Base-by-base conservation (phyloP, 64 coral and sea anemone genomes). In the Acropora tenuis region DNA sequence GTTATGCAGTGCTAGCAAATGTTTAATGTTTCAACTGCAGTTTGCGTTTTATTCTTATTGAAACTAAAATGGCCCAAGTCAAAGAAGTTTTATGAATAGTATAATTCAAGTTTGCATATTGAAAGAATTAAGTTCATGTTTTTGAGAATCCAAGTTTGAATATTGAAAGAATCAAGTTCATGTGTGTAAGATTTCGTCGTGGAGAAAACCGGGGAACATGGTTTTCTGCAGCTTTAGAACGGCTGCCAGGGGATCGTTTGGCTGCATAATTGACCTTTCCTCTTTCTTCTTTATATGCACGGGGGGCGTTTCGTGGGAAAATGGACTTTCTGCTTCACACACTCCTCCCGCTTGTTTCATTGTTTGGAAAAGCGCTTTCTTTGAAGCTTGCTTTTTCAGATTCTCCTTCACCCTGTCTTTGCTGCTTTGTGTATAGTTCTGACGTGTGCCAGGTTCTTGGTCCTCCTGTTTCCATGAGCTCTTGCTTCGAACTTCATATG, bases 301-400 rank as follows among this genome's bases (percentile, higher is more conserved):
- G 18, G 76, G 46, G 47, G 3, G 43, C 76, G 50, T 78, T 78
- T 15, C 76, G 50, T 78, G 76, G 76, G 46, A 78, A 47, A 12
- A 4, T 78, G 43, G 76, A 19, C 46, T 78, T 9, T 78, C 47
- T 46, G 76, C 76, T 78, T 47, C 76, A 19, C 76, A 78, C 6
- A 78, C 76, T 78, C 76, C 76, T 42, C 76, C 76, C 1, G 76
- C 76, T 52, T 78, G 76, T 78, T 78, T 78, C 60, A 63, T 13
- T 63, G 60, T 63, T 63, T 63, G 76, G 10, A 78, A 78, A 15
- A 78, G 76, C 43, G 76, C 46, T 47, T 47, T 78, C 18, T 50
- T 78, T 78, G 76, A 46, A 1, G 46, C 76, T 42, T 78, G 76
- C 76, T 78, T 41, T 78, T 78, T 78, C 1, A 78, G 76, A 9